phyloP scores from a whole-genome alignment of 1,140 invertebrate species.

The Bombus huntii region DNA sequence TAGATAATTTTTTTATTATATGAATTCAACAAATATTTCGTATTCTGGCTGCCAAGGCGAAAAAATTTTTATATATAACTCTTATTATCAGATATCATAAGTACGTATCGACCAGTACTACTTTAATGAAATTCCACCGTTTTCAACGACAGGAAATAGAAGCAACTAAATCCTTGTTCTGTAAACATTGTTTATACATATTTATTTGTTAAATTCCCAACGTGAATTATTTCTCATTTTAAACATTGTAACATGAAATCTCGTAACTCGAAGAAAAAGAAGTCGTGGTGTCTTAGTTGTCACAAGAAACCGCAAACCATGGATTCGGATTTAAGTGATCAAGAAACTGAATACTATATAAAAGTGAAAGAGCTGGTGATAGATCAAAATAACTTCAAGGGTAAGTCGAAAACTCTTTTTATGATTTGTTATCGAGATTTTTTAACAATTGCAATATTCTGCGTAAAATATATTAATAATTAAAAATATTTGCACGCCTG shows the following conservation, averaged over 20 bases:
- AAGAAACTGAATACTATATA: conserved; percentile 29
- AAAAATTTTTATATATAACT: neutral
- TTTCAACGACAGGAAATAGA: neutral
- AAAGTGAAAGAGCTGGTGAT: neutral
- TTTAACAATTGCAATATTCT: neutral
- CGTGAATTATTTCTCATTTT: conserved; percentile 2
- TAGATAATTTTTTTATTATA: neutral
- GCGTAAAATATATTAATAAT: neutral
- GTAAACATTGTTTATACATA: neutral
- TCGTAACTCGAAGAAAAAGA: conserved; percentile 16
- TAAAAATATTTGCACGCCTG: neutral
- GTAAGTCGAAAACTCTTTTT: conserved; percentile 1
- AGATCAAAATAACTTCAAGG: neutral
- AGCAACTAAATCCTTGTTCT: neutral
- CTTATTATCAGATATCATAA: conserved; percentile 52
- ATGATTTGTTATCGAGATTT: neutral
- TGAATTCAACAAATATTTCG: neutral
- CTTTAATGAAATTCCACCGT: neutral
- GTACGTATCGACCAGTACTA: conserved; percentile 25
- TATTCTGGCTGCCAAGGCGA: neutral
- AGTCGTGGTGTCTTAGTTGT: conserved; percentile 48
- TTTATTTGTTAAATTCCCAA: neutral
- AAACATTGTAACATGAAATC: conserved; percentile 34
- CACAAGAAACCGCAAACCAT: conserved; percentile 57
- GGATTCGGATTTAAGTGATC: conserved; percentile 62